Conservation (phyloP, 2,888 invertebrate genomes). For the Dastarcus helophoroides region DNA sequence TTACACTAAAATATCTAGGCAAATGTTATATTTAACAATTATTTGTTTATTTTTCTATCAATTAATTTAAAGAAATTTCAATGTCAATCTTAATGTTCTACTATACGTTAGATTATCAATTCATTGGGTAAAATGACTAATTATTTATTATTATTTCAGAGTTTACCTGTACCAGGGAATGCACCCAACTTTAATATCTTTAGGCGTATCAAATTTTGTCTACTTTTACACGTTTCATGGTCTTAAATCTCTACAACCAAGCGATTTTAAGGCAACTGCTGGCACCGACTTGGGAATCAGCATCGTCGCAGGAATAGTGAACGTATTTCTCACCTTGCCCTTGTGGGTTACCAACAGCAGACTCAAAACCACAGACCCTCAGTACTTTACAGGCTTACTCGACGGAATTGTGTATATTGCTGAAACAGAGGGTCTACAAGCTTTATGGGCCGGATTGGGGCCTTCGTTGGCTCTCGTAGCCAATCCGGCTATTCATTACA, state of each 20-base stretch:
- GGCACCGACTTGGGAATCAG: slow-evolving; percentile 65
- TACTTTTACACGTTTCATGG: slow-evolving; percentile 90
- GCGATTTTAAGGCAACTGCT: slow-evolving; percentile 42
- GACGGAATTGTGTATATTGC: slow-evolving; percentile 61
- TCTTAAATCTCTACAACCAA: slow-evolving; percentile 43
- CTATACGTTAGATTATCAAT: too few species aligned
- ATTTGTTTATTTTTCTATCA: too few species aligned
- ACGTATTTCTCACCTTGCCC: slow-evolving; percentile 78
- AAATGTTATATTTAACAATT: too few species aligned
- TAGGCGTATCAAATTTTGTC: slow-evolving; percentile 86
- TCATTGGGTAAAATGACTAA: too few species aligned
- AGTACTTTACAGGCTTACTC: slow-evolving; percentile 38
- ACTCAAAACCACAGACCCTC: slow-evolving; percentile 49
- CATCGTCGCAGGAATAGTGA: slow-evolving; percentile 67
- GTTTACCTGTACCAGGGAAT: slow-evolving; percentile 67
- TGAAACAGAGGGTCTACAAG: slow-evolving; percentile 59
- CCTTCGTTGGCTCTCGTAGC: slow-evolving; percentile 77
- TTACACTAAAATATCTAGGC: too few species aligned
- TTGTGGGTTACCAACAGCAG: slow-evolving; percentile 89
- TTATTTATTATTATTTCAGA: slow-evolving; percentile 33
- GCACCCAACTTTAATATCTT: slow-evolving; percentile 68
- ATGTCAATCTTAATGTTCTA: too few species aligned
- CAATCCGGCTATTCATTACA: slow-evolving; percentile 88
- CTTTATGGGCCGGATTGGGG: slow-evolving; percentile 73
- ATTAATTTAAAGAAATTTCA: too few species aligned